Evolutionary conservation across 2,888 invertebrate genomes (phyloP).

Genomic region (Melikaiella ostensackeni): DNA sequence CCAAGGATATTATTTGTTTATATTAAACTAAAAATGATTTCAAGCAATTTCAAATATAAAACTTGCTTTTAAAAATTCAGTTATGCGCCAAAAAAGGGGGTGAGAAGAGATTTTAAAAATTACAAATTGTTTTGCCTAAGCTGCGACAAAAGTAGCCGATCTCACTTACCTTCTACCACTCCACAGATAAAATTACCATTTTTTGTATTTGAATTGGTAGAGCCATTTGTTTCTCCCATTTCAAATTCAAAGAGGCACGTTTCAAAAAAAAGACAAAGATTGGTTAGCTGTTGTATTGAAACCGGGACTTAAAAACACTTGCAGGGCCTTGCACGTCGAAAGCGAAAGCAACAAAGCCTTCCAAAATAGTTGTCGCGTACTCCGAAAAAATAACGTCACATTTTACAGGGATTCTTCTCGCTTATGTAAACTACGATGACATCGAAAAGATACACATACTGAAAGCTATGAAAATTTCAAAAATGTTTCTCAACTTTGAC

Average conservation of each 20-base stretch:
- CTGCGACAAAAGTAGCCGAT: background rate
- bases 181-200: conserved; percentile 93
- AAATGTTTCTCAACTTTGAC: background rate
- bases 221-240: conserved; percentile 75
- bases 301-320: background rate
- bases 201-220: conserved; percentile 82
- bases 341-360: background rate
- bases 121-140: background rate
- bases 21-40: background rate
- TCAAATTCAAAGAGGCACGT: conserved; percentile 48
- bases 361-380: background rate
- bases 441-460: background rate
- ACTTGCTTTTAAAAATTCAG: background rate
- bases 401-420: background rate
- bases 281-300: background rate
- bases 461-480: background rate
- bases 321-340: background rate
- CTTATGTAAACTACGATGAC: background rate
- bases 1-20: background rate
- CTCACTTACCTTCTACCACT: conserved; percentile 89
- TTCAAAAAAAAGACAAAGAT: background rate
- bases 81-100: background rate
- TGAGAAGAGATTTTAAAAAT: background rate
- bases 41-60: background rate
- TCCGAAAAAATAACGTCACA: conserved; percentile 13